Evolutionary conservation across 2,888 invertebrate genomes (phyloP), one percentile per base, ranked within the genome.

Genomic region (Pristionchus entomophagus): DNA sequence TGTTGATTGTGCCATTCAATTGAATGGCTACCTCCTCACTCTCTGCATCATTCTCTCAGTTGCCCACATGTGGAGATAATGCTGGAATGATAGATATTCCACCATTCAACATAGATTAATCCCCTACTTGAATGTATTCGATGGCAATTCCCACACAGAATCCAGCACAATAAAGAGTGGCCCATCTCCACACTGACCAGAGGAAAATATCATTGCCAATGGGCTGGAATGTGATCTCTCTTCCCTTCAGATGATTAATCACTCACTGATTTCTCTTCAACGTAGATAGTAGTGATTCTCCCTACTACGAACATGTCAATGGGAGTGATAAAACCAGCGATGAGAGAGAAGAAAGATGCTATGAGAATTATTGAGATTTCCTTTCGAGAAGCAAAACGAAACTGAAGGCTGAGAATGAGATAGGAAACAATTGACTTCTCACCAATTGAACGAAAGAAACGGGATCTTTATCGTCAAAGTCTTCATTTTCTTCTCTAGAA

Each of bases 1-100:
- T 59, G 22, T n/a, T n/a, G 45, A 45, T 45, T 6, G 45, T 45
- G 8, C 45, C 45, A 45, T 45, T 45, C 45, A 45, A n/a, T n/a
- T n/a, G n/a, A n/a, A n/a, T n/a, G n/a, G n/a, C n/a, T n/a, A n/a
- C n/a, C 45, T 45, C 45, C 38, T 4, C 32, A 69, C 69, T 69
- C 69, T 69, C n/a, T 38, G 17, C 69, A 69, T 69, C 35, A 69
- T 69, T 69, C 69, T 19, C 29, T 69, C 69, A 2, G 69, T 69
- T 38, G 69, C 69, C 69, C 69, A 69, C 41, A 69, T 69, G 38
- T 69, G 69, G 32, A 69, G 69, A 69, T 69, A 69, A 69, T 69
- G 69, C 69, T 69, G 35, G 22, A 22, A 69, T 19, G 38, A 12
- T 26, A 19, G 8, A 12, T 0, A 8, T 22, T 8, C 5, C 22